Evolutionary conservation across 2,797 vertebrate species (phyloP).

Genomic region (Xenentodon cancila): DNA sequence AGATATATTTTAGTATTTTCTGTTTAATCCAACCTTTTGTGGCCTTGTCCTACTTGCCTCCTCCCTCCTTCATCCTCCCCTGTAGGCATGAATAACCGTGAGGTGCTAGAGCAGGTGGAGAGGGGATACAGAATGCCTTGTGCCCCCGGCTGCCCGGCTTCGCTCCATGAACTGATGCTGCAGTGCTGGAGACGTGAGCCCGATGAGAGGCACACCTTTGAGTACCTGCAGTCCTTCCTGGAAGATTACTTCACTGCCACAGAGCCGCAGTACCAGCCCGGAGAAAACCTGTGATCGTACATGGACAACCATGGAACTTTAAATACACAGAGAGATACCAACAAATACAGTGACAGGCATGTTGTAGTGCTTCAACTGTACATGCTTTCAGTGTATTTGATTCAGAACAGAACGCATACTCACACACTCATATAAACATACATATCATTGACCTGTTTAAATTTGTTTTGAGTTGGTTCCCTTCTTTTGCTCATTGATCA

Average conservation of each 20-base stretch:
- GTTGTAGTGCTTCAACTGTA: constrained; percentile 7
- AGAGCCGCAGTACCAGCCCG: constrained; percentile 97
- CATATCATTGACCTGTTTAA: constrained; percentile 61
- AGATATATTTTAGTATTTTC: too few species aligned
- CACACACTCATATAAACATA: constrained; percentile 29
- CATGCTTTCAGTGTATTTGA: constrained; percentile 36
- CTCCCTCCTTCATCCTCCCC: constrained; percentile 8
- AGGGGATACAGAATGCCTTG: constrained; percentile 94
- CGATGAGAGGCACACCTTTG: constrained; percentile 96
- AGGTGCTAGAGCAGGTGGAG: constrained; percentile 97
- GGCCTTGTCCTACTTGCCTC: not conserved
- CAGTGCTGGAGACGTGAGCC: constrained; percentile 95
- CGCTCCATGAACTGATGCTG: constrained; percentile 94
- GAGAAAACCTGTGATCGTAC: constrained; percentile 88
- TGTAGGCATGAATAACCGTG: constrained; percentile 96
- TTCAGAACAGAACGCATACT: constrained; percentile 7
- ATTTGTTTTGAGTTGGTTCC: constrained; percentile 45
- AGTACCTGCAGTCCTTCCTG: constrained; percentile 96
- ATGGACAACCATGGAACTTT: constrained; percentile 24
- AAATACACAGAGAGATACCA: constrained; percentile 17
- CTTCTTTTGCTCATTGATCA: constrained; percentile 30
- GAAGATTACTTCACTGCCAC: constrained; percentile 98
- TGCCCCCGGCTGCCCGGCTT: constrained; percentile 86
- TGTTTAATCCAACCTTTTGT: constrained; percentile 2
- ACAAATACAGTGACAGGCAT: constrained; percentile 24